Conservation (phyloP, 1,140 invertebrate genomes). For the Rhopalosiphum maidis region DNA sequence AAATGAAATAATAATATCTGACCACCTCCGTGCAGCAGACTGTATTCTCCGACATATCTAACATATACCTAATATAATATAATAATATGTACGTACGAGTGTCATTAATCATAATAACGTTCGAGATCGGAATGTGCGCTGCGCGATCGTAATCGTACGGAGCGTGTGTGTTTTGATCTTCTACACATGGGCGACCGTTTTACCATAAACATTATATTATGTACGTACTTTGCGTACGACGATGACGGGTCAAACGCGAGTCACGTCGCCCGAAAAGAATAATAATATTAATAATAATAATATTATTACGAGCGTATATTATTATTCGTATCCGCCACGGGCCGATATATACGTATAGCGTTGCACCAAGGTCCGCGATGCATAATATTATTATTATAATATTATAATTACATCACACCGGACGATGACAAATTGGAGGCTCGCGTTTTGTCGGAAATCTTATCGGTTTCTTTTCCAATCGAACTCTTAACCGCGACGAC, state of each 20-base stretch:
- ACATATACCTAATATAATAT: not conserved
- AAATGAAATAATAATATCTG: conserved; percentile 23
- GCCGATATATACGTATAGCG: not conserved
- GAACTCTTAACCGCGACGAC: not conserved
- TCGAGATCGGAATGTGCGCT: conserved; percentile 35
- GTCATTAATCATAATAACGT: conserved; percentile 55
- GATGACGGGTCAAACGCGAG: not conserved
- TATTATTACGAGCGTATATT: not conserved
- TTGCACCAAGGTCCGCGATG: not conserved
- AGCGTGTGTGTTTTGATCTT: conserved; percentile 30
- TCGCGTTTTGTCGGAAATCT: not conserved
- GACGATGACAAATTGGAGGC: not conserved
- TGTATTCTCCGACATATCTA: not conserved
- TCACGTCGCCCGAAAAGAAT: not conserved
- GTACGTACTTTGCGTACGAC: not conserved
- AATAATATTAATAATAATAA: not conserved
- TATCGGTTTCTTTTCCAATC: not conserved
- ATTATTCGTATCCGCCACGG: not conserved
- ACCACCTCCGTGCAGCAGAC: not conserved
- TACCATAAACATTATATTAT: not conserved
- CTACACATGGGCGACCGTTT: not conserved
- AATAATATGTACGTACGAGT: not conserved
- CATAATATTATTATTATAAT: not conserved
- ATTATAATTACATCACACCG: not conserved
- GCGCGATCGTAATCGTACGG: not conserved